Evolutionary conservation across 30 jellyfish, hydroid and myxozoan genomes (phyloP).

Genomic region (Chrysaora quinquecirrha): DNA sequence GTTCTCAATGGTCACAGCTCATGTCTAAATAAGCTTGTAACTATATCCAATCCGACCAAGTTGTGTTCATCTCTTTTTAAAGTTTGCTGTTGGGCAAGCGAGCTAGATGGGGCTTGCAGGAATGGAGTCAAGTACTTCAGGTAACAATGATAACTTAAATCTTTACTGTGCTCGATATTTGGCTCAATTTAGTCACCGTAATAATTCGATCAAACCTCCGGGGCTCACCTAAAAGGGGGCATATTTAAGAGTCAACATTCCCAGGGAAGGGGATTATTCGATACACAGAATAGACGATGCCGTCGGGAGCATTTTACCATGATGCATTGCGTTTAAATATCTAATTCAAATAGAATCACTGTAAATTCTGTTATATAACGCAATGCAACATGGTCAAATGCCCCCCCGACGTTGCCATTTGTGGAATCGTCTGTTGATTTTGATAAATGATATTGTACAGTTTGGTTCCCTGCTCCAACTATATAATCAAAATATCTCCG

Average conservation of each 20-base stretch:
- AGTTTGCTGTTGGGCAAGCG: constrained; percentile 55
- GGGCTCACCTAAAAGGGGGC: background rate
- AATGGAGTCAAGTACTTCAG: constrained; percentile 47
- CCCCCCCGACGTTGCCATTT: no score
- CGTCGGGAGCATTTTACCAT: background rate
- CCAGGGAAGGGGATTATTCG: background rate
- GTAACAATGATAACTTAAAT: background rate
- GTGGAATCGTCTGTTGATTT: no score
- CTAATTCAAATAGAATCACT: no score
- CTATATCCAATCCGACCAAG: constrained; percentile 28
- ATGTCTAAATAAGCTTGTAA: constrained; percentile 18
- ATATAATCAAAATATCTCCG: no score
- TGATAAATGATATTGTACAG: no score
- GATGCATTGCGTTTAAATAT: no score
- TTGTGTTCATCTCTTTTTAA: constrained; percentile 46
- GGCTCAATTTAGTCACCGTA: no score
- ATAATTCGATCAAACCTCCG: no score
- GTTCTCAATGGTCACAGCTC: constrained; percentile 53
- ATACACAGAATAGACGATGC: background rate
- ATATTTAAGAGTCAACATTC: background rate
- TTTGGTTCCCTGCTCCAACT: no score
- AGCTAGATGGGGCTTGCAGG: constrained; percentile 33
- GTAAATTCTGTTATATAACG: no score
- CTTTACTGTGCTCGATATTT: background rate
- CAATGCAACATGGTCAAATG: no score